Evolutionary conservation across 1,140 invertebrate genomes (phyloP).

Genomic region (Monomorium pharaonis): DNA sequence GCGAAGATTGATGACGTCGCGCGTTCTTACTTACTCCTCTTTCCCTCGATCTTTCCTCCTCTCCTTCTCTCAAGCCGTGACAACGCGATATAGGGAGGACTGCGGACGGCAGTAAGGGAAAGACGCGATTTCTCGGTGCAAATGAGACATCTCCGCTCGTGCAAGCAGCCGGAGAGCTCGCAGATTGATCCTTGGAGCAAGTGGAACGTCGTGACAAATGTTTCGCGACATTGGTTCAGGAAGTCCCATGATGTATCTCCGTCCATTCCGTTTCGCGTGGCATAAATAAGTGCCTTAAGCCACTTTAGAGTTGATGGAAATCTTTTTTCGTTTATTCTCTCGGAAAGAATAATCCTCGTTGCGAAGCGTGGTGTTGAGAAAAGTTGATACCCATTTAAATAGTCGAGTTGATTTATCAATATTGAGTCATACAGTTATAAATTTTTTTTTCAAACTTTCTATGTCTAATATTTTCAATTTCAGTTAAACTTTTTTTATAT

Average conservation of each 20-base stretch:
- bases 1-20: conserved; percentile 74
- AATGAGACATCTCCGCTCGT: conserved; percentile 67
- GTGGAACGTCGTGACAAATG: conserved; percentile 67
- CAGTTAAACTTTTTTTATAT: neutral
- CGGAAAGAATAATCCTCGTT: neutral
- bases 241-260: conserved; percentile 56
- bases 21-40: conserved; percentile 49
- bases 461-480: neutral
- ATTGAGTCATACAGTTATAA: neutral
- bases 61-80: neutral
- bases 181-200: conserved; percentile 50
- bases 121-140: conserved; percentile 69
- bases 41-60: conserved; percentile 48
- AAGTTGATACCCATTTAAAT: neutral
- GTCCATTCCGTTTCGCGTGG: conserved; percentile 44
- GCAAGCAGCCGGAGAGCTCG: conserved; percentile 48
- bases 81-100: conserved; percentile 61
- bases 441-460: neutral
- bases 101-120: conserved; percentile 69
- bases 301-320: neutral
- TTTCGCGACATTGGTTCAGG: conserved; percentile 59
- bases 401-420: neutral
- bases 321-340: conserved; percentile 6
- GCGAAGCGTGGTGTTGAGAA: neutral
- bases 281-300: conserved; percentile 51